Conservation (phyloP, 1,140 invertebrate genomes). For the Pogonomyrmex californicus region DNA sequence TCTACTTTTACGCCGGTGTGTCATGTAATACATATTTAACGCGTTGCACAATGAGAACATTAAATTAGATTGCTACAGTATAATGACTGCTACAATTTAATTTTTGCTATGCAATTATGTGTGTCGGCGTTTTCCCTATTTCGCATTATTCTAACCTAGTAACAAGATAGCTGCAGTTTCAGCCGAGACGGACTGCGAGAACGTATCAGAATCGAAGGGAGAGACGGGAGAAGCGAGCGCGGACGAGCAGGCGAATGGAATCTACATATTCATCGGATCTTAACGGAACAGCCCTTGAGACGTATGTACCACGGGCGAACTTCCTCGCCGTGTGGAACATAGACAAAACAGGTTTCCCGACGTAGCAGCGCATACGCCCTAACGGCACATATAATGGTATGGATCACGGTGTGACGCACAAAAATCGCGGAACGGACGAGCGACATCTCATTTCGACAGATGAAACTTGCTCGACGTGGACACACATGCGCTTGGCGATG, state of each 20-base stretch:
- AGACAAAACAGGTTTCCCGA: constrained; percentile 64
- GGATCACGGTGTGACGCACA: not conserved
- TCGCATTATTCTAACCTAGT: constrained; percentile 32
- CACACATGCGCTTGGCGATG: not conserved
- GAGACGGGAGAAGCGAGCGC: not conserved
- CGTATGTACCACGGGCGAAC: constrained; percentile 66
- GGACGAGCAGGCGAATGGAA: constrained; percentile 66
- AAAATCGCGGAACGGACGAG: constrained; percentile 43
- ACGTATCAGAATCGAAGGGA: constrained; percentile 52
- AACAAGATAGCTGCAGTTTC: constrained; percentile 52
- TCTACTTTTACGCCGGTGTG: not conserved
- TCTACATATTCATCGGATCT: constrained; percentile 77
- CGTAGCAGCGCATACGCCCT: constrained; percentile 26
- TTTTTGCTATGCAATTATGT: not conserved
- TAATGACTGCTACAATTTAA: constrained; percentile 14
- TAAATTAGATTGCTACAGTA: not conserved
- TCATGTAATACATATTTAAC: constrained; percentile 12
- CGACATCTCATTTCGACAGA: constrained; percentile 5
- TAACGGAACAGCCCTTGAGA: constrained; percentile 72
- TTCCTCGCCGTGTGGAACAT: constrained; percentile 61
- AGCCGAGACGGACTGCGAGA: constrained; percentile 14
- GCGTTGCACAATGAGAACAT: not conserved
- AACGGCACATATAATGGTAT: constrained; percentile 24
- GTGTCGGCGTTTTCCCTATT: not conserved
- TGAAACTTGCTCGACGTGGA: constrained; percentile 5